phyloP scores from a whole-genome alignment of 2,888 invertebrate genomes.

The Leptogaster cylindrica region DNA sequence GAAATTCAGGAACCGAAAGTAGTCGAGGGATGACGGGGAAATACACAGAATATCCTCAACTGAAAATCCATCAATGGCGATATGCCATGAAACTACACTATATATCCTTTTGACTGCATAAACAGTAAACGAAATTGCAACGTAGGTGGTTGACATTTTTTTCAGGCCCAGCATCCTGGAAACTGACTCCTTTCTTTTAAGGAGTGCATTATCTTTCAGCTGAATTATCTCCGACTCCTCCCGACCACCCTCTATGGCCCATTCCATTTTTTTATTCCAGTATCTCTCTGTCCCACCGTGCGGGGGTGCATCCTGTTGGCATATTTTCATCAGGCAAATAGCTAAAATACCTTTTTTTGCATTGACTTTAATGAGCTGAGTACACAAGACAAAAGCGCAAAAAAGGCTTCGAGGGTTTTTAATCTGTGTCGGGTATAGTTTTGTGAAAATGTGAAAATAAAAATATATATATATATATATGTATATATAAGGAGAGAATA shows the following conservation, averaged over 20 bases:
- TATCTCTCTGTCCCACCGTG: not conserved
- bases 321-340: slow-evolving; percentile 31
- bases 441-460: not conserved
- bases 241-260: too few relatives aligned
- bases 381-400: slow-evolving; percentile 24
- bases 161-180: not conserved
- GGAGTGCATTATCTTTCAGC: not conserved
- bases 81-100: not conserved
- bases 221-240: too few relatives aligned
- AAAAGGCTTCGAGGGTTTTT: slow-evolving; percentile 46
- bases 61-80: too few relatives aligned
- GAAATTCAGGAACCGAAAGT: too few relatives aligned
- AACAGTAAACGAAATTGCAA: not conserved
- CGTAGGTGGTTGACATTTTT: not conserved
- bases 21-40: too few relatives aligned
- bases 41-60: too few relatives aligned
- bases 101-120: not conserved
- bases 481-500: not conserved
- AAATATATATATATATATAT: too few relatives aligned
- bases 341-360: slow-evolving; percentile 23
- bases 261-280: not conserved
- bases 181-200: not conserved
- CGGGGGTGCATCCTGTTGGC: slow-evolving; percentile 11
- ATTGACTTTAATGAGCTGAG: slow-evolving; percentile 42
- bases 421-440: slow-evolving; percentile 41